Conservation (phyloP, 2,888 invertebrate genomes). For the Torymus auratus region DNA sequence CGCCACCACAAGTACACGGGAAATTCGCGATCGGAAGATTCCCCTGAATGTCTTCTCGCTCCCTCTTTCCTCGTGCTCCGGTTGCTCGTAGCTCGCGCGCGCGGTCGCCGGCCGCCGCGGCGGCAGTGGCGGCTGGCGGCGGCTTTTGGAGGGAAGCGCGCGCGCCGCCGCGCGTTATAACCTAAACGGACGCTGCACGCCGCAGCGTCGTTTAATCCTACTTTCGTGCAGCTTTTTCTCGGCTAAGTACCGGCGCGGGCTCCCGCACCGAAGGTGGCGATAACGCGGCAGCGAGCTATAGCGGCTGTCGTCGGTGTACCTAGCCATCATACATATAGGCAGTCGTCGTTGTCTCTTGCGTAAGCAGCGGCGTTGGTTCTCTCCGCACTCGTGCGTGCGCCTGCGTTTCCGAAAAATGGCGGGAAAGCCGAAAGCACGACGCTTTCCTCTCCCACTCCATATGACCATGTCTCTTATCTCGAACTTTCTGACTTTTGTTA, state of each 20-base stretch:
- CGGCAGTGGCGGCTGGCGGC: not conserved
- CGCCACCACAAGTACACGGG: slow-evolving; percentile 8
- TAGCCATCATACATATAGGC: too few relatives aligned
- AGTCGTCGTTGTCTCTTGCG: slow-evolving; percentile 10
- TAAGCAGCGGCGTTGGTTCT: slow-evolving; percentile 18
- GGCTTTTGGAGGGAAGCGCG: too few relatives aligned
- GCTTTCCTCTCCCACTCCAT: not conserved
- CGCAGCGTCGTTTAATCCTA: too few relatives aligned
- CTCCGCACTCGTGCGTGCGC: not conserved
- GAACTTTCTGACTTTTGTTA: too few relatives aligned
- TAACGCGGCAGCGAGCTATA: too few relatives aligned
- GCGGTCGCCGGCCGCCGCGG: not conserved
- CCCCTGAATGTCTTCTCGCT: not conserved
- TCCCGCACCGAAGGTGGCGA: too few relatives aligned
- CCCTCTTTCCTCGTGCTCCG: not conserved
- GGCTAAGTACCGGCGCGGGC: not conserved
- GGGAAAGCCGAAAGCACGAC: slow-evolving; percentile 35
- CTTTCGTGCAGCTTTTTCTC: not conserved
- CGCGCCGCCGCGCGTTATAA: too few relatives aligned
- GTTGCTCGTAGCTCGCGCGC: too few relatives aligned
- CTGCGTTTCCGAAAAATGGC: slow-evolving; percentile 35
- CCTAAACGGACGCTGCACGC: too few relatives aligned
- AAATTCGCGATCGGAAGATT: slow-evolving; percentile 15
- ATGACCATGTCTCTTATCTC: too few relatives aligned
- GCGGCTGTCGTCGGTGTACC: too few relatives aligned